Base-by-base conservation (phyloP, 1,140 invertebrate genomes). In the Drosophila fuyamai region DNA sequence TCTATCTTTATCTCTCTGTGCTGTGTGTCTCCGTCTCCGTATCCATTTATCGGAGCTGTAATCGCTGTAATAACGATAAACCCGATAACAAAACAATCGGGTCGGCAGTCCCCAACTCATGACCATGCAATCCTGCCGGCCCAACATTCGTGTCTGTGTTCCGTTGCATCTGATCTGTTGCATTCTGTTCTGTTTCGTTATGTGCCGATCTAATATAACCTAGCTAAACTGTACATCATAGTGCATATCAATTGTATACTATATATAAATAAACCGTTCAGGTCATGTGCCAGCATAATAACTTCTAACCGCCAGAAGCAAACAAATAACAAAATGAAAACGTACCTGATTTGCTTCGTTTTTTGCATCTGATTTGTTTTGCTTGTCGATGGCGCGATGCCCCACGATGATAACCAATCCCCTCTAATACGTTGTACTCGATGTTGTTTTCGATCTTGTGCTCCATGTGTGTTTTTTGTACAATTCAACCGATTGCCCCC, bases 141-240 rank as follows among this genome's bases (percentile, higher is more conserved):
- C 48, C 35, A 6, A 36, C 46, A 50, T 66, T 35, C 48, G 66
- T 70, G 16, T 71, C 43, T 58, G 51, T 72, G 53, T 72, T 72
- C 38, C 68, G 68, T 71, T 67, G 68, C 29, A 32, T 32, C 29
- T 32, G 29, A 32, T 72, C 38, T 66, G 68, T 71, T 67, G 68
- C 66, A 72, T 72, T 72, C 36, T 72, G 66, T 72, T 72, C 29
- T 72, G 66, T 72, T 72, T 41, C 44, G 66, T 71, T 71, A 29
- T 71, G 67, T 70, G 36, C 66, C 66, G 67, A 54, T 58, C 51
- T 14, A 66, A 23, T 50, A 14, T 57, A 68, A 44, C 47, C 60
- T 60, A 68, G 60, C 65, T 66, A 67, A 43, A 51, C 58, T 60
- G 55, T 44, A 68, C 59, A 65, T 8, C 60, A 50, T 63, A 67